Evolutionary conservation across 2,113 vertebrate genomes (phyloP).

Genomic region (Pelvicachromis taeniatus): DNA sequence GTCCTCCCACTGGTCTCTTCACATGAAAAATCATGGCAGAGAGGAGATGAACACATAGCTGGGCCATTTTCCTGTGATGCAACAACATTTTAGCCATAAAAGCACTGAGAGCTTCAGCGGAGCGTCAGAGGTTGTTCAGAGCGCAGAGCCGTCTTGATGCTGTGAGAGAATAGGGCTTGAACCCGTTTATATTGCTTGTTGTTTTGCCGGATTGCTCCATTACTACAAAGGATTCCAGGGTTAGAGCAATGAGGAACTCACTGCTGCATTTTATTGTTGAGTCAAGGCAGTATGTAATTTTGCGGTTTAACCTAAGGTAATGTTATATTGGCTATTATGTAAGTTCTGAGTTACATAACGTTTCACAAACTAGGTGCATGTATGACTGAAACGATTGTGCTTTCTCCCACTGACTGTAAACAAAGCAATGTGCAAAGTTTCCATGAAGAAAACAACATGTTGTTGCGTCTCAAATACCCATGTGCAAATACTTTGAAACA

Average conservation of each 20-base stretch:
- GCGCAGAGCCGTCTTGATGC: not conserved
- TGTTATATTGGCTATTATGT: not conserved
- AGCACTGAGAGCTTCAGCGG: not conserved
- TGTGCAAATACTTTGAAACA: not conserved
- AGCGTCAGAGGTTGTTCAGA: not conserved
- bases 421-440: not conserved
- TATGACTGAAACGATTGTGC: not conserved
- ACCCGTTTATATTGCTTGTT: slow-evolving; percentile 40
- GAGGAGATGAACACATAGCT: slow-evolving; percentile 27
- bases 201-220: slow-evolving; percentile 32
- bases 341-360: slow-evolving; percentile 9
- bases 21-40: slow-evolving; percentile 50
- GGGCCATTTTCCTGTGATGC: slow-evolving; percentile 28
- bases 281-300: not conserved
- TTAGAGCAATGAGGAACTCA: not conserved
- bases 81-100: slow-evolving; percentile 36
- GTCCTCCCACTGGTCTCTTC: slow-evolving; percentile 63
- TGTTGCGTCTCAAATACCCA: not conserved
- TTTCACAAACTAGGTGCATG: not conserved
- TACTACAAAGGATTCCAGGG: slow-evolving; percentile 11
- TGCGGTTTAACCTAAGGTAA: not conserved
- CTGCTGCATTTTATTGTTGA: not conserved
- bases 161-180: slow-evolving; percentile 12
- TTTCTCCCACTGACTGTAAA: not conserved
- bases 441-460: not conserved